Percentiles rank a stretch among this genome's conserved stretches.
Evolutionary conservation across 2,113 vertebrate species (phyloP).

Genomic region (Austrofundulus limnaeus): DNA sequence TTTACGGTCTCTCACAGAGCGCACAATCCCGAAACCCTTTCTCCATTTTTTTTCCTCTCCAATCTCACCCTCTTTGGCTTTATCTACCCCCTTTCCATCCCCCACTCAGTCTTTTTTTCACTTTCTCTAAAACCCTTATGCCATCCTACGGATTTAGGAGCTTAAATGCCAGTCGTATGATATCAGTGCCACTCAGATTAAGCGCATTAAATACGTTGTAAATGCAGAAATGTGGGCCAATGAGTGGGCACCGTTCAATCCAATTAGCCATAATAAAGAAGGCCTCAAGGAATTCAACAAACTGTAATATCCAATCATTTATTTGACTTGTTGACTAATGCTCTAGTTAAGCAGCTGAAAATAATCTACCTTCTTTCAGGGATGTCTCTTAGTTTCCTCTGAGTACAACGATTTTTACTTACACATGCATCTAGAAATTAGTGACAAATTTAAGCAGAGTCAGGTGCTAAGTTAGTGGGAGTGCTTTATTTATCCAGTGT

Average conservation of each 20-base stretch:
- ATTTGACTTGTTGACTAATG: slow-evolving; percentile 50
- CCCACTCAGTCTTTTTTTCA: slow-evolving; percentile 15
- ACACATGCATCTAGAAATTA: slow-evolving; percentile 6
- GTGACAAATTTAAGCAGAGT: neutral
- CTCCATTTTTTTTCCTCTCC: slow-evolving; percentile 36
- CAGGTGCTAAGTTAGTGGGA: neutral
- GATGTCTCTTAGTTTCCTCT: slow-evolving; percentile 8
- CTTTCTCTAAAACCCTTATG: slow-evolving; percentile 60
- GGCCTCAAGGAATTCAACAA: slow-evolving; percentile 65
- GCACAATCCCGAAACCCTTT: slow-evolving; percentile 51
- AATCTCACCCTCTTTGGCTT: slow-evolving; percentile 23
- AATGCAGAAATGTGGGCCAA: slow-evolving; percentile 76
- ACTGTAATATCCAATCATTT: slow-evolving; percentile 63
- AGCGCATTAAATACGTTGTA: slow-evolving; percentile 73
- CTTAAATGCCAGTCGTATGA: slow-evolving; percentile 79
- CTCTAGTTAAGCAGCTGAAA: slow-evolving; percentile 34
- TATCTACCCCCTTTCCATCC: slow-evolving; percentile 6
- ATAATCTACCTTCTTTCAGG: slow-evolving; percentile 15
- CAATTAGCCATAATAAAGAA: slow-evolving; percentile 76
- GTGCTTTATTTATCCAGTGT: slow-evolving; percentile 19
- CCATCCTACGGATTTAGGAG: slow-evolving; percentile 71
- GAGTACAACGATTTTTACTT: too few relatives aligned
- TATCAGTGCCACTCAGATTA: slow-evolving; percentile 78
- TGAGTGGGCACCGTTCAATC: slow-evolving; percentile 75
- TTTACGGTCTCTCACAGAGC: slow-evolving; percentile 56